Evolutionary conservation across 2,797 vertebrate species (phyloP), one percentile per base, ranked within the genome.

Genomic region (Hoplostethus mediterraneus): DNA sequence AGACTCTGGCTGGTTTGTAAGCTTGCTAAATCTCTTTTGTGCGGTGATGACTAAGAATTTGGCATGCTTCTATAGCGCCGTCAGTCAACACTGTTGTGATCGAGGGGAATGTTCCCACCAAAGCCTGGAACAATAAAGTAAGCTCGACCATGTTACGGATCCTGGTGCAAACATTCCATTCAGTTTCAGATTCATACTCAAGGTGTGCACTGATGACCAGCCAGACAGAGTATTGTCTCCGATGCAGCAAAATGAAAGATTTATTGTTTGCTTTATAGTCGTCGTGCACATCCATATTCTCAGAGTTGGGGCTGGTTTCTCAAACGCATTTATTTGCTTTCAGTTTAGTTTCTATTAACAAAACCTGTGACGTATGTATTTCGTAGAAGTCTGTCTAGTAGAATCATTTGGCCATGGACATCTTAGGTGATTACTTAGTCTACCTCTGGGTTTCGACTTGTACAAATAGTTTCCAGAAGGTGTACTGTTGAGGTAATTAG

Each of bases 11-110:
- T 88, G 80, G 81, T 83, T 83, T 84, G 73, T 92, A 89, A 90
- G 89, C 90, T 88, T 74, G 42, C 84, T 91, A 84, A 92, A 91
- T 86, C 90, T 92, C 87, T 81, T 89, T 92, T 90, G 89, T 93
- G 84, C 44, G 76, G 66, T 78, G 90, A 86, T 90, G 87, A 87
- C 79, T 90, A 80, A 88, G 85, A 85, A 83, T 81, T 85, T 92
- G 88, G 90, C 90, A 74, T 73, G 79, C 78, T 44, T 81, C 84
- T 86, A 82, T 83, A 87, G 85, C 86, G 68, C 71, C 52, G 78
- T 84, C 86, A 79, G 82, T 91, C 89, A 86, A 85, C 87, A 87
- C 62, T 87, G 87, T 87, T 87, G 89, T 86, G 82, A 84, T 88
- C 65, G 63, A 82, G 75, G 90, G 85, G 84, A 87, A 87, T 83